Base-by-base conservation (phyloP, 2,888 invertebrate species). In the Dusona sp. region DNA sequence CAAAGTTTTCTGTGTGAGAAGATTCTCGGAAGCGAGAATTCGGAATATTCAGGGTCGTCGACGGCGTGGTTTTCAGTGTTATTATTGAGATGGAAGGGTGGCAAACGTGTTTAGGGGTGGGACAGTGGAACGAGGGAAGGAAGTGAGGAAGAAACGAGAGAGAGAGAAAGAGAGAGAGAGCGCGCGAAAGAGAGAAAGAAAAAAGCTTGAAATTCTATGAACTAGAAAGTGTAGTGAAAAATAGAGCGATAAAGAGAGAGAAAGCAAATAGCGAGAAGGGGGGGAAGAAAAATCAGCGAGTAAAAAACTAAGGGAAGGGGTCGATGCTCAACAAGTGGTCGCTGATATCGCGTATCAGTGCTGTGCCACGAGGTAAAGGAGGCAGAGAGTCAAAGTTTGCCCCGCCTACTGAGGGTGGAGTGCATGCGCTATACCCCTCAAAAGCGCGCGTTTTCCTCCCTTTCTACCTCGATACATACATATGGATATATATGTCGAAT, bases 381-480 rank as follows among this genome's bases (percentile, higher is more conserved):
- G 91, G 90, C 79, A 90, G 89, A 89, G 90, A 90, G 91, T 92
- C 91, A 91, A 92, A 92, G 92, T 91, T 90, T 91, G 91, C 93
- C 92, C 94, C 94, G 94, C 94, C 93, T 91, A 91, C 90, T 88
- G 89, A 89, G 92, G 93, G 92, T 92, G 93, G 93, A 92, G 92
- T 92, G 90, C 87, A 89, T 88, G 89, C 90, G 81, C 89, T 83
- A 87, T 90, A 84, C 90, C 90, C 91, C 91, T 90, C 88, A 87
- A 78, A 86, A 86, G 77, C 68, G 79, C 84, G 88, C 89, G 81
- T 79, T 78, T 80, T 80, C 83, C 79, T 86, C 86, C 87, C 88
- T 86, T 85, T 82, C 79, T 54, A 64, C 36, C 57, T 25, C 79
- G 51, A 68, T 79, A 22, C 33, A 79, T 16, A 33, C 11, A 61